phyloP scores from a whole-genome alignment of 2,113 vertebrate species.

The Lagopus leucura region DNA sequence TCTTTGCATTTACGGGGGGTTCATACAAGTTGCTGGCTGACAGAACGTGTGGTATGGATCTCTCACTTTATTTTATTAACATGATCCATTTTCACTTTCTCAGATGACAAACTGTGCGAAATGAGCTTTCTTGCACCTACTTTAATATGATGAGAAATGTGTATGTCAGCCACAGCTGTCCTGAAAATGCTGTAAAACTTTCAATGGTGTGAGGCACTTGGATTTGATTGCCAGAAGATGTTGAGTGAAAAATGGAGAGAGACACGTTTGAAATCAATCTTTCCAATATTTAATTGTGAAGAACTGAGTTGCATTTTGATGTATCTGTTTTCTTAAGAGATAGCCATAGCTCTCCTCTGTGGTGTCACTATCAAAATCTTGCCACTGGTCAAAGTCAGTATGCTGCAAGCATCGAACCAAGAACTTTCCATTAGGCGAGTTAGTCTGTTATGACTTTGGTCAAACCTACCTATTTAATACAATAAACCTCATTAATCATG shows the following conservation, averaged over 20 bases:
- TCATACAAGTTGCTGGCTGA: background rate
- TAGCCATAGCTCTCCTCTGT: background rate
- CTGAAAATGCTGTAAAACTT: background rate
- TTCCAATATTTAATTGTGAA: background rate
- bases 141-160: constrained; percentile 46
- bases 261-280: background rate
- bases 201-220: background rate
- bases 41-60: background rate
- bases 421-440: background rate
- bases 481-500: background rate
- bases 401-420: background rate
- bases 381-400: background rate
- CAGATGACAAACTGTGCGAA: constrained; percentile 65
- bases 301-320: background rate
- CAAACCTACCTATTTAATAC: background rate
- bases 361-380: background rate
- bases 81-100: constrained; percentile 68
- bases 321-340: background rate
- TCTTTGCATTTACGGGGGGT: background rate
- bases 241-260: background rate
- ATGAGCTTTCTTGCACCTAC: constrained; percentile 65
- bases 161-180: constrained; percentile 45
- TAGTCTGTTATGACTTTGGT: background rate
- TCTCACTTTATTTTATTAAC: constrained; percentile 52
- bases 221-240: background rate